A percentile compares a stretch with the other conserved stretches of the same genome.
Evolutionary conservation across 2,888 invertebrate species (phyloP).

Genomic region (Reticulitermes lucifugus): DNA sequence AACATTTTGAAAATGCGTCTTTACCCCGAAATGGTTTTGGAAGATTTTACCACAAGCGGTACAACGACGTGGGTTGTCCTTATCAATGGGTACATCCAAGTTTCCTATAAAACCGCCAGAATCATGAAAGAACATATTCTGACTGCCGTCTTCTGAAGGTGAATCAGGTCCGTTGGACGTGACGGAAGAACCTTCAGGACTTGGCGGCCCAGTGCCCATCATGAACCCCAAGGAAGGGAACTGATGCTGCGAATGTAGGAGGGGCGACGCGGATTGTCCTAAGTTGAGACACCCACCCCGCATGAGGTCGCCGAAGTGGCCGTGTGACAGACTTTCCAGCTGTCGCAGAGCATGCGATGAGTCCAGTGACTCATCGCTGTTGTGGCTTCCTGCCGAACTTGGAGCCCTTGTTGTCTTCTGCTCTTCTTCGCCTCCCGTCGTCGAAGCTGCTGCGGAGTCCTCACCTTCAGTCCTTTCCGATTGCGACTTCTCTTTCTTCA

Average conservation of each 20-base stretch:
- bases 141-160: slow-evolving; percentile 70
- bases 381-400: slow-evolving; percentile 69
- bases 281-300: slow-evolving; percentile 53
- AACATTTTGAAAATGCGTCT: slow-evolving; percentile 95
- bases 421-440: slow-evolving; percentile 41
- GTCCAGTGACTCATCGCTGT: slow-evolving; percentile 71
- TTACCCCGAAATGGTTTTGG: slow-evolving; percentile 92
- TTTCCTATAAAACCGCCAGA: slow-evolving; percentile 76
- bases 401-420: slow-evolving; percentile 59
- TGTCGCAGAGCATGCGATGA: slow-evolving; percentile 79
- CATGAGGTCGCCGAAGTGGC: slow-evolving; percentile 72
- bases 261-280: slow-evolving; percentile 37
- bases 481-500: slow-evolving; percentile 45
- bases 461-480: slow-evolving; percentile 51
- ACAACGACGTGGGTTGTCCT: slow-evolving; percentile 91
- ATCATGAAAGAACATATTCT: slow-evolving; percentile 77
- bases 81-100: slow-evolving; percentile 89
- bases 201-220: slow-evolving; percentile 68
- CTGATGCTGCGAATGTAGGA: slow-evolving; percentile 58
- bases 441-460: slow-evolving; percentile 38
- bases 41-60: slow-evolving; percentile 93
- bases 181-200: slow-evolving; percentile 69
- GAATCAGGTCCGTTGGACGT: slow-evolving; percentile 68
- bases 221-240: slow-evolving; percentile 65
- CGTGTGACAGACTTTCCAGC: slow-evolving; percentile 83